Evolutionary conservation across 1,140 invertebrate genomes (phyloP).

Genomic region (Tetranychus urticae): DNA sequence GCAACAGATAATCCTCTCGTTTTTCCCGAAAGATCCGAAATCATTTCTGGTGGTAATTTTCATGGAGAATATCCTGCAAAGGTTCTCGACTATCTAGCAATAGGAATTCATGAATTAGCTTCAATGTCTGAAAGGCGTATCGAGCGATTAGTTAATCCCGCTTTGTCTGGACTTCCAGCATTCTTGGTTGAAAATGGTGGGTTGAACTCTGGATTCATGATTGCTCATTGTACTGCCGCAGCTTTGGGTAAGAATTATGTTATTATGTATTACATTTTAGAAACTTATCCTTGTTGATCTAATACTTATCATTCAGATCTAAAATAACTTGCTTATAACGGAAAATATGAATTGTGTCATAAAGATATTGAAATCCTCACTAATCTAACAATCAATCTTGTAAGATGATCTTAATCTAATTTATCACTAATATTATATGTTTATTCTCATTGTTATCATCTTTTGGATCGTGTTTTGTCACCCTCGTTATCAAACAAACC

Average conservation of each 20-base stretch:
- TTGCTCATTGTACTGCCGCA: constrained; percentile 46
- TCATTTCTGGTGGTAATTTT: constrained; percentile 45
- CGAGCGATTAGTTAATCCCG: constrained; percentile 43
- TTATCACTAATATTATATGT: too few relatives aligned
- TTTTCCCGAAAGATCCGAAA: constrained; percentile 38
- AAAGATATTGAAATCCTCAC: background rate
- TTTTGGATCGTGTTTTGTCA: background rate
- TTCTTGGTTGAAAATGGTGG: constrained; percentile 43
- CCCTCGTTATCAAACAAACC: background rate
- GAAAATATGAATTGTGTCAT: too few relatives aligned
- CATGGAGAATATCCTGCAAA: constrained; percentile 51
- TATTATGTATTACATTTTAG: too few relatives aligned
- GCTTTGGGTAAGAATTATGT: constrained; percentile 27
- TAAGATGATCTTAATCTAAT: too few relatives aligned
- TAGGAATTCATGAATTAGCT: constrained; percentile 43
- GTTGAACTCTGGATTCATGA: constrained; percentile 50
- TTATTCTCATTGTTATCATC: too few relatives aligned
- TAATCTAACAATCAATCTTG: background rate
- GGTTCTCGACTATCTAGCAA: constrained; percentile 42
- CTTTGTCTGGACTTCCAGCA: constrained; percentile 37
- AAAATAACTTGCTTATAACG: too few relatives aligned
- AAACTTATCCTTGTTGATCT: too few relatives aligned
- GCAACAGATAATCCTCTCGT: constrained; percentile 50
- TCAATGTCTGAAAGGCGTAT: constrained; percentile 44
- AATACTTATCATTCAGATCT: too few relatives aligned